phyloP scores from a whole-genome alignment of 2,888 invertebrate species.

The Cryptocheilus praepositus region DNA sequence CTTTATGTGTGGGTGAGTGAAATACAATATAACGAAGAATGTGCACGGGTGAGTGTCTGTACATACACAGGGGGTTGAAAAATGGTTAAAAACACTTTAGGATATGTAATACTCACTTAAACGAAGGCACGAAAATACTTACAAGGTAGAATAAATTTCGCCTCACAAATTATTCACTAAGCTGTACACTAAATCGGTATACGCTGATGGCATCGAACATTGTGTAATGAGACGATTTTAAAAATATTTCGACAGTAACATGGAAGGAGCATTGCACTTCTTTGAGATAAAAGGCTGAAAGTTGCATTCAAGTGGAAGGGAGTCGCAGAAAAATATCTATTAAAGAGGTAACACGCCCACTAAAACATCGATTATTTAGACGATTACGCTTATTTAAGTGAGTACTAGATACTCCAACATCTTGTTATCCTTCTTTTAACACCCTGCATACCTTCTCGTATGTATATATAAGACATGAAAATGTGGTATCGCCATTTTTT shows the following conservation, averaged over 20 bases:
- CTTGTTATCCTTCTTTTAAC: background rate
- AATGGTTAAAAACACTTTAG: background rate
- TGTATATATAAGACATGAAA: conserved; percentile 45
- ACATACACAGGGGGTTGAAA: conserved; percentile 14
- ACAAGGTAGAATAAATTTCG: background rate
- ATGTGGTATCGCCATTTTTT: conserved; percentile 45
- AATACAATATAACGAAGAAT: conserved; percentile 51
- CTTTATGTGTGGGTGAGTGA: conserved; percentile 60
- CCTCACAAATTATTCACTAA: background rate
- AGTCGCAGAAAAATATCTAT: too few species aligned
- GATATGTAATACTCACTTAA: too few species aligned
- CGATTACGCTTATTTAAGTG: too few species aligned
- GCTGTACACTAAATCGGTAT: background rate
- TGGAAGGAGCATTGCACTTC: too few species aligned
- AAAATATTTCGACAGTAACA: too few species aligned
- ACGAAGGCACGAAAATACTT: background rate
- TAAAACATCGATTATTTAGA: background rate
- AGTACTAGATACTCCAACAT: conserved; percentile 43
- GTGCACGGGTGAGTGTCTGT: conserved; percentile 39
- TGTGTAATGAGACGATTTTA: too few species aligned
- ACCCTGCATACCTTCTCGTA: conserved; percentile 5
- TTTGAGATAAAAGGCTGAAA: too few species aligned
- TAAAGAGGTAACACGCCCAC: too few species aligned
- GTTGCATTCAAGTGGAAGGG: too few species aligned
- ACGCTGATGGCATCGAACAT: too few species aligned